phyloP scores from a whole-genome alignment of 35 echinoderm and acorn worm genomes.

The Stichopus chloronotus region DNA sequence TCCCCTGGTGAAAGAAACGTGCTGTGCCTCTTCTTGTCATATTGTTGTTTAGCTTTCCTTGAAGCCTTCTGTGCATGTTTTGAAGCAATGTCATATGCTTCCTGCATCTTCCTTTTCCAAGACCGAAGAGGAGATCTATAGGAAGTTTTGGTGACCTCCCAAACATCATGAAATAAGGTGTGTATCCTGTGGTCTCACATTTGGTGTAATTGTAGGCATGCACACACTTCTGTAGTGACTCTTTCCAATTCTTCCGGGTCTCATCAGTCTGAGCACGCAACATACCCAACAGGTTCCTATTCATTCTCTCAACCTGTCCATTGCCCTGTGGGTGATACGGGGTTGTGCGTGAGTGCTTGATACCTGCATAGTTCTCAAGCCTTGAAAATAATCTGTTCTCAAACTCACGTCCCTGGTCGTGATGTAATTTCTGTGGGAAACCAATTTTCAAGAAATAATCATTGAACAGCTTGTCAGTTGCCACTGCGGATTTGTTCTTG shows the following conservation, averaged over 20 bases:
- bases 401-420: constrained; percentile 76
- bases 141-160: constrained; percentile 24
- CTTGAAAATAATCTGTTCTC: constrained; percentile 49
- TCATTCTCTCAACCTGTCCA: constrained; percentile 61
- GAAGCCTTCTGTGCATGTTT: too few relatives aligned
- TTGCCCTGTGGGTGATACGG: too few relatives aligned
- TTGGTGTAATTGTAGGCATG: too few relatives aligned
- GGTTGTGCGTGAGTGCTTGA: constrained; percentile 41
- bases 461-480: constrained; percentile 58
- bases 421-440: constrained; percentile 61
- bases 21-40: too few relatives aligned
- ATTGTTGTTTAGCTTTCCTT: too few relatives aligned
- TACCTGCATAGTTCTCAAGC: constrained; percentile 40
- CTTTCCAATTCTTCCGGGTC: not conserved
- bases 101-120: too few relatives aligned
- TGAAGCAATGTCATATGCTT: too few relatives aligned
- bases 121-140: constrained; percentile 19
- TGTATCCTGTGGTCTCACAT: too few relatives aligned
- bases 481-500: too few relatives aligned
- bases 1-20: too few relatives aligned
- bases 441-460: constrained; percentile 62
- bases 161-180: constrained; percentile 47
- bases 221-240: not conserved
- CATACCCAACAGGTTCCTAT: constrained; percentile 49
- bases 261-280: not conserved